Conservation (phyloP, 1,140 invertebrate species). For the Trichonephila inaurata region DNA sequence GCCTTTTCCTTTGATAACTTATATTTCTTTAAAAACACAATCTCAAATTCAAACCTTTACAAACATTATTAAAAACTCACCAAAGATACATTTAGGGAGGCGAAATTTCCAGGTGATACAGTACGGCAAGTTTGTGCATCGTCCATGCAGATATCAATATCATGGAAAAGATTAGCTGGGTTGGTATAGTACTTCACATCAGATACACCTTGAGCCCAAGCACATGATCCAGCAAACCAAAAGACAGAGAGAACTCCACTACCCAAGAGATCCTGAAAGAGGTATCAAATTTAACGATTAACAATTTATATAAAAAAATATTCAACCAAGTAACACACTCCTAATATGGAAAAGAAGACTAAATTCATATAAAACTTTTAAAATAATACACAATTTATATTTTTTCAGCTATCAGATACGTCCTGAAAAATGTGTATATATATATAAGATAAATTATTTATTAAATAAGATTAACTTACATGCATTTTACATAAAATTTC, state of each 20-base stretch:
- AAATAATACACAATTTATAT: too few relatives aligned
- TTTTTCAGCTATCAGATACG: too few relatives aligned
- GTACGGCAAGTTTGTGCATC: slow-evolving; percentile 78
- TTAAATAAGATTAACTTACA: too few relatives aligned
- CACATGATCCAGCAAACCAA: slow-evolving; percentile 86
- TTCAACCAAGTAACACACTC: too few relatives aligned
- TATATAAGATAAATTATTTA: too few relatives aligned
- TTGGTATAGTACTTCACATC: slow-evolving; percentile 84
- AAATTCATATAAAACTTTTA: too few relatives aligned
- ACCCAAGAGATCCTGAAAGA: slow-evolving; percentile 84
- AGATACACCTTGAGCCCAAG: slow-evolving; percentile 85
- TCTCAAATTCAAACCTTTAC: too few relatives aligned
- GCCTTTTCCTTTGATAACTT: too few relatives aligned
- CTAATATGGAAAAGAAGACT: too few relatives aligned
- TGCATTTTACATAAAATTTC: too few relatives aligned
- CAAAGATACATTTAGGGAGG: slow-evolving; percentile 85
- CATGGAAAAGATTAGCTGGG: slow-evolving; percentile 79
- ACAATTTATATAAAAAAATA: neutral
- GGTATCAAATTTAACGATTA: neutral
- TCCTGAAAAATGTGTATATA: too few relatives aligned
- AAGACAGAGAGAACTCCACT: slow-evolving; percentile 85
- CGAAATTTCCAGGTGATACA: slow-evolving; percentile 81
- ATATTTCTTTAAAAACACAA: too few relatives aligned
- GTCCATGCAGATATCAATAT: slow-evolving; percentile 77
- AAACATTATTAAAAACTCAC: slow-evolving; percentile 81